phyloP scores from a whole-genome alignment of 2,797 vertebrate species.

The Discoglossus pictus region DNA sequence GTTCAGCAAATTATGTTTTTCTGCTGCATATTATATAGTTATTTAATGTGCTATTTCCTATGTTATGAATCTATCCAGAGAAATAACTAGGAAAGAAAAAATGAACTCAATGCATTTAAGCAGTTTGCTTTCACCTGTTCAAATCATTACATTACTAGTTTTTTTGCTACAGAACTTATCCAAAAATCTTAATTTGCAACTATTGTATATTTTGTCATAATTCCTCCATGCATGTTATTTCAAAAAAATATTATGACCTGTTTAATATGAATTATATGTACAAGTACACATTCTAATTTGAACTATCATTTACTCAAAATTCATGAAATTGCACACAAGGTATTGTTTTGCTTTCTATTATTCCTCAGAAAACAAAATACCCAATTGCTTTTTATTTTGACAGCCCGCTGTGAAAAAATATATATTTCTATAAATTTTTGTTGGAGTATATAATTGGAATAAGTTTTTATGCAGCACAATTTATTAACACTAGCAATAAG shows the following conservation, averaged over 20 bases:
- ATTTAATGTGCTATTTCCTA: too few species aligned
- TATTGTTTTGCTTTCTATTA: neutral
- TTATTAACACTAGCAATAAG: conserved; percentile 9
- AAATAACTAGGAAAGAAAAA: too few species aligned
- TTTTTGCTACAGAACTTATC: too few species aligned
- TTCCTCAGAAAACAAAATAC: conserved; percentile 6
- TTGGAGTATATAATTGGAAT: conserved; percentile 14
- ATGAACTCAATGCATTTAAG: too few species aligned
- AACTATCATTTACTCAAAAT: conserved; percentile 10
- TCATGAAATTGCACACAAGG: conserved; percentile 7
- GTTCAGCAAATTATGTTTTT: too few species aligned
- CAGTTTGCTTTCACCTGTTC: too few species aligned
- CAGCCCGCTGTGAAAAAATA: conserved; percentile 8
- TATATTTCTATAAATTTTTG: conserved; percentile 17
- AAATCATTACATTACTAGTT: too few species aligned
- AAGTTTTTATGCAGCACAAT: conserved; percentile 14
- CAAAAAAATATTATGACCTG: conserved; percentile 8
- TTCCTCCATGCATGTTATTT: too few species aligned
- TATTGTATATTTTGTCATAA: too few species aligned
- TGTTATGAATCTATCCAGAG: too few species aligned
- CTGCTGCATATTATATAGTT: too few species aligned
- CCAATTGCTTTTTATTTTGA: conserved; percentile 13
- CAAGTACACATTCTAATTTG: conserved; percentile 25
- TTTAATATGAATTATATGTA: conserved; percentile 11
- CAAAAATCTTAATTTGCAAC: too few species aligned